A percentile compares a stretch with the other conserved stretches of the same genome.
phyloP scores from a whole-genome alignment of 2,888 invertebrate genomes.

The Amiota minor region DNA sequence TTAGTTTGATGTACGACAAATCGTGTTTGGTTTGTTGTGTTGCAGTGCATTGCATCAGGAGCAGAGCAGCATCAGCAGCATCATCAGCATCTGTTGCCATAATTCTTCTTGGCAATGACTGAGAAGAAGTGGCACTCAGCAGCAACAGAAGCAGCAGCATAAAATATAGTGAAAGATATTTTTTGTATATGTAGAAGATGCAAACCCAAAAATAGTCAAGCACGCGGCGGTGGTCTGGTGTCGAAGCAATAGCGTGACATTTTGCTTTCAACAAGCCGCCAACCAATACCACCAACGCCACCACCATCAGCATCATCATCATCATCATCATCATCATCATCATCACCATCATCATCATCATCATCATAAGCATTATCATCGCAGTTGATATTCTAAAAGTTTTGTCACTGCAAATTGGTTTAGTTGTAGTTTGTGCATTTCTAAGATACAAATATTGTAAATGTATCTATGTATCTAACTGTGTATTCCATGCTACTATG shows the following conservation, averaged over 20 bases:
- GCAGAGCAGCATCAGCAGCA: slow-evolving; percentile 16
- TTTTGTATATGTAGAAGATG: background rate
- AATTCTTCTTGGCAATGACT: slow-evolving; percentile 52
- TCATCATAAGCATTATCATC: background rate
- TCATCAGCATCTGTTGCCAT: slow-evolving; percentile 63
- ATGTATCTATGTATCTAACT: background rate
- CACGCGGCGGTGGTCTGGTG: slow-evolving; percentile 14
- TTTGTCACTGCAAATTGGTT: background rate
- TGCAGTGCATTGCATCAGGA: too few relatives aligned
- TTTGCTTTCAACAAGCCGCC: slow-evolving; percentile 20
- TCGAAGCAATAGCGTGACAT: slow-evolving; percentile 3
- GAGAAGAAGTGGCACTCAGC: background rate
- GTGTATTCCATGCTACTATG: slow-evolving; percentile 38
- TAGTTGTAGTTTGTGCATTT: background rate
- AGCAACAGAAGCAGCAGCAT: background rate
- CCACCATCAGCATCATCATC: background rate
- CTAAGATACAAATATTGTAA: background rate
- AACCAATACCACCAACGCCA: background rate
- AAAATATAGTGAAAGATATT: background rate
- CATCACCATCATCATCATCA: background rate
- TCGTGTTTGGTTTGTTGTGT: slow-evolving; percentile 8
- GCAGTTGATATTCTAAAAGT: background rate
- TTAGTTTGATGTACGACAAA: background rate
- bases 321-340: background rate
- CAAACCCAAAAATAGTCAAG: slow-evolving; percentile 16